Evolutionary conservation across 1,140 invertebrate species (phyloP).

Genomic region (Bombus picipes): DNA sequence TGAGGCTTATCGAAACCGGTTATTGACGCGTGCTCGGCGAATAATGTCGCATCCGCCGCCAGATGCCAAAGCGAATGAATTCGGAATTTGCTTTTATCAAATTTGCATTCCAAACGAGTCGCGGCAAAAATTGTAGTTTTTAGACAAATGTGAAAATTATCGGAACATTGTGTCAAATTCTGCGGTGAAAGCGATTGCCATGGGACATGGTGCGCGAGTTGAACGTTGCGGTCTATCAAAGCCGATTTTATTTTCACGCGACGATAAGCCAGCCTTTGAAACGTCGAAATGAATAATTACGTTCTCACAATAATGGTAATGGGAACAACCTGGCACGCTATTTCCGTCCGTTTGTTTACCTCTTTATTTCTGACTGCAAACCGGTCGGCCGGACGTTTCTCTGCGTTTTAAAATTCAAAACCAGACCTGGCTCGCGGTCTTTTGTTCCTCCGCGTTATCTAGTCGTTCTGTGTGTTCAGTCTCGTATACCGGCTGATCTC

Average conservation of each 20-base stretch:
- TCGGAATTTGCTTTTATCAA: background rate
- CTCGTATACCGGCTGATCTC: background rate
- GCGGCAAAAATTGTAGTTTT: background rate
- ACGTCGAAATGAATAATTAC: slow-evolving; percentile 52
- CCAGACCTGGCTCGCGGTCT: slow-evolving; percentile 7
- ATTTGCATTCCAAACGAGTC: background rate
- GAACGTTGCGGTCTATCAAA: background rate
- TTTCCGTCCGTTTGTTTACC: slow-evolving; percentile 53
- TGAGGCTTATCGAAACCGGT: slow-evolving; percentile 6
- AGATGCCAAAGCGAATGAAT: background rate
- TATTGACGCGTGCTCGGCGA: background rate
- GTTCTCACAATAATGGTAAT: slow-evolving; percentile 51
- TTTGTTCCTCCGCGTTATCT: slow-evolving; percentile 45
- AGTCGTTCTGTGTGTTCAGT: background rate
- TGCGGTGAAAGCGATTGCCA: background rate
- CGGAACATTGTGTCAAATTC: background rate
- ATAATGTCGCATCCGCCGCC: background rate
- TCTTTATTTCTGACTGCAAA: slow-evolving; percentile 54
- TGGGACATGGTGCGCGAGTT: background rate
- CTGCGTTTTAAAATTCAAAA: slow-evolving; percentile 52
- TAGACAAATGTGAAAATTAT: background rate
- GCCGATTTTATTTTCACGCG: slow-evolving; percentile 24
- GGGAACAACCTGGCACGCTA: slow-evolving; percentile 50
- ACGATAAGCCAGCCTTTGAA: slow-evolving; percentile 35
- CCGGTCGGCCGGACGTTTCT: slow-evolving; percentile 48